Evolutionary conservation across 2,888 invertebrate species (phyloP).

Genomic region (Apodemia hepburni): DNA sequence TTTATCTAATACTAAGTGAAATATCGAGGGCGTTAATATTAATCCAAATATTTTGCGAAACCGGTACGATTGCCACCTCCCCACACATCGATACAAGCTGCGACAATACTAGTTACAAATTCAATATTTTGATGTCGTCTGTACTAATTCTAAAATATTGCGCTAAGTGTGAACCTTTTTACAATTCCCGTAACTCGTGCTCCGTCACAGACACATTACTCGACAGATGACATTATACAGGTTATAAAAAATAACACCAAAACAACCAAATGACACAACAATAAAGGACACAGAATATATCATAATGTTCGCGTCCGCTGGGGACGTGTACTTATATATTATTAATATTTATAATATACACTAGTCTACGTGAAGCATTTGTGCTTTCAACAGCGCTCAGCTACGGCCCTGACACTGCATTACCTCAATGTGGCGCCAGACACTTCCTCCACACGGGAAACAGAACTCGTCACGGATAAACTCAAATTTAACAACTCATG

Average conservation of each 20-base stretch:
- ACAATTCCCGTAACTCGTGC: neutral
- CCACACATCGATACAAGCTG: slow-evolving; percentile 1
- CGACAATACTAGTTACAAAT: neutral
- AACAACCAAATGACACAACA: slow-evolving; percentile 11
- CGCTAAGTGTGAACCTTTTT: neutral
- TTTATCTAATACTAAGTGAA: neutral
- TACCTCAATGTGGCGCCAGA: neutral
- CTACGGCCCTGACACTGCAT: neutral
- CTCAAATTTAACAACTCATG: no score
- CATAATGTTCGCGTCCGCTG: neutral
- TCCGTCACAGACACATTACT: neutral
- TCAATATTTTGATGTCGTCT: neutral
- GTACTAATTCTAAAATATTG: slow-evolving; percentile 2
- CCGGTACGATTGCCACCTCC: neutral
- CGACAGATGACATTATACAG: neutral
- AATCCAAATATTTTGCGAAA: slow-evolving; percentile 1
- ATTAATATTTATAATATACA: slow-evolving; percentile 49
- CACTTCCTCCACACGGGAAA: no score
- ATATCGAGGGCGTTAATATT: neutral
- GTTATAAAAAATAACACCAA: slow-evolving; percentile 17
- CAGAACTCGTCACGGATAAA: no score
- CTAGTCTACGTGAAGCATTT: slow-evolving; percentile 74
- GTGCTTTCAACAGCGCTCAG: slow-evolving; percentile 45
- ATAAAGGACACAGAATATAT: slow-evolving; percentile 11
- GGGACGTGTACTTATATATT: slow-evolving; percentile 30